Base-by-base conservation (phyloP, 2,888 invertebrate species). In the Mactromeris polynyma region DNA sequence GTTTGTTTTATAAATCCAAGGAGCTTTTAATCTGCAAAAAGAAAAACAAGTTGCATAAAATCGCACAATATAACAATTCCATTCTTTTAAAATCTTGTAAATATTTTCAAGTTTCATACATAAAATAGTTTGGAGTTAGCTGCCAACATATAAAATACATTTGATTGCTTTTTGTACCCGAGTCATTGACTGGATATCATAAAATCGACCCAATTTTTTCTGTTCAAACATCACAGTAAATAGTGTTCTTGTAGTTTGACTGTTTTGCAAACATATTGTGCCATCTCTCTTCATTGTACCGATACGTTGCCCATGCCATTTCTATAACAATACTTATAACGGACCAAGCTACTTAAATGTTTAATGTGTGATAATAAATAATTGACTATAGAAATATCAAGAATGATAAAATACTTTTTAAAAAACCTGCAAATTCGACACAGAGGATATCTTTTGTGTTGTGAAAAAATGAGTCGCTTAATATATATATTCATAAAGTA, bases 191-290 rank as follows among this genome's bases (percentile, higher is more conserved):
- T 82, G 82, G 64, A 6, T 81, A 36, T 36, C 54, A 31, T 40
- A 33, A n/a, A 64, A 38, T 40, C 82, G 81, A 33, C 64, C 38
- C 21, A 64, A 19, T 21, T 36, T 17, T 64, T 38, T 64, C 64
- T 82, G 54, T 82, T 36, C 82, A 82, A 82, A 82, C 64, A 82
- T n/a, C 1, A n/a, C 36, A 40, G 82, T 40, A 82, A 82, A 82
- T n/a, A 82, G 36, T 11, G 2, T 64, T 40, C 40, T 26, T 33
- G 36, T 21, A 38, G 2, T 64, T 33, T 0, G 38, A 19, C 42
- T 33, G 33, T 42, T 83, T 42, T 46, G 36, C 31, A 83, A 83
- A 83, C 73, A 83, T 42, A 31, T 36, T 19, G 83, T 40, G 33
- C 64, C 64, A 82, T 33, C 38, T 42, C 64, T 21, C 42, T 11